A percentile compares a stretch with the other conserved stretches of the same genome.
phyloP scores from a whole-genome alignment of 2,797 vertebrate genomes.

The Gadopsis marmoratus region DNA sequence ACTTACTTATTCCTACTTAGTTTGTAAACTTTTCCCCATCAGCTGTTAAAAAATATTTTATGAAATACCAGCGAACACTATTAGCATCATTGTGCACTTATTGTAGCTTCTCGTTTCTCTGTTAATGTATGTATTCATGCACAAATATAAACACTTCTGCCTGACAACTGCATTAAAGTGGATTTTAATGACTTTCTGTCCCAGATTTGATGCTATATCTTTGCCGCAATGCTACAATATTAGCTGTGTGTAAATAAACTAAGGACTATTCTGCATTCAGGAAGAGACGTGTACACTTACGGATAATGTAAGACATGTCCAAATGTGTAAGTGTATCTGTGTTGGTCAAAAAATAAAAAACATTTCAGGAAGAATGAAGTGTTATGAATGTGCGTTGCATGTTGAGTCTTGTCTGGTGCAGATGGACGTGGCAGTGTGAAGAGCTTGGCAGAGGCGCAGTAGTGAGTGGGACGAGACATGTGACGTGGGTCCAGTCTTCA shows the following conservation, averaged over 20 bases:
- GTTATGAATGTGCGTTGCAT: constrained; percentile 21
- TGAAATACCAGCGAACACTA: background rate
- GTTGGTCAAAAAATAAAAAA: background rate
- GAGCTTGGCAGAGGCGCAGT: constrained; percentile 49
- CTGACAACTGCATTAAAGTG: background rate
- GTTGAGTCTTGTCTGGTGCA: constrained; percentile 43
- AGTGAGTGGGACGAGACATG: constrained; percentile 62
- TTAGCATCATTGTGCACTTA: background rate
- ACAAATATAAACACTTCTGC: background rate
- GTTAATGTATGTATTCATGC: background rate
- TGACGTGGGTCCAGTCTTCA: constrained; percentile 66
- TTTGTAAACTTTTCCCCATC: background rate
- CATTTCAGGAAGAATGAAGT: constrained; percentile 12
- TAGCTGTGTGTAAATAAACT: background rate
- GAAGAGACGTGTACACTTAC: background rate
- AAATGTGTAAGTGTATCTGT: background rate
- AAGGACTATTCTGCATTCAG: background rate
- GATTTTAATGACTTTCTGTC: background rate
- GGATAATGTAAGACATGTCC: background rate
- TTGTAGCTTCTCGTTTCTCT: background rate
- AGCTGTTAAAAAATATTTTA: background rate
- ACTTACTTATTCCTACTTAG: background rate
- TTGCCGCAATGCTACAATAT: background rate
- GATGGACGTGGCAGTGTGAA: constrained; percentile 58
- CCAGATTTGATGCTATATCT: background rate